Conservation (phyloP, 2,113 vertebrate species). For the Dipodomys ordii region DNA sequence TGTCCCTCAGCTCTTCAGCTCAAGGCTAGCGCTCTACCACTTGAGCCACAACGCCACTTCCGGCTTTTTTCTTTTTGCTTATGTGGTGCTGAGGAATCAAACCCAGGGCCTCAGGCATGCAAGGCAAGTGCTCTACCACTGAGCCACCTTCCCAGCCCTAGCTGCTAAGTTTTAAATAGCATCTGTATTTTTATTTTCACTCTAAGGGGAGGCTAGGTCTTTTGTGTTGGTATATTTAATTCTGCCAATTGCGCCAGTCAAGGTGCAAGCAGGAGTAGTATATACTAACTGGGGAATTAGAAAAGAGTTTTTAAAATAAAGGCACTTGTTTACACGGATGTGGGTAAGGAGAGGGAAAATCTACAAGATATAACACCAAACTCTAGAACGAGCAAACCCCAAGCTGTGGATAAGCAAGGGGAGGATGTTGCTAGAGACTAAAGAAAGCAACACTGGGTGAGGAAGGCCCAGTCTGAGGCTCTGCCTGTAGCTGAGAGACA, state of each 20-base stretch:
- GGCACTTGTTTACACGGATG: conserved; percentile 22
- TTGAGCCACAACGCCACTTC: too few relatives aligned
- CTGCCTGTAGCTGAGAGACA: background rate
- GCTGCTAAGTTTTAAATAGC: conserved; percentile 43
- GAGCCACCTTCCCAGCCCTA: background rate
- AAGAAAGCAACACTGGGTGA: background rate
- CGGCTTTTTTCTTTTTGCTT: too few relatives aligned
- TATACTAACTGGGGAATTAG: conserved; percentile 31
- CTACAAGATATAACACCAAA: background rate
- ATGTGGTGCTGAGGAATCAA: too few relatives aligned
- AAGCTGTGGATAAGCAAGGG: background rate
- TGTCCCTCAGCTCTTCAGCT: too few relatives aligned
- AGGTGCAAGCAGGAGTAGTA: conserved; percentile 28
- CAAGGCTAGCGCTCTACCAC: too few relatives aligned
- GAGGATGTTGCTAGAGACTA: background rate
- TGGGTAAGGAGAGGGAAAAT: background rate
- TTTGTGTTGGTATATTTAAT: conserved; percentile 63
- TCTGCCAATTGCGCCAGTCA: conserved; percentile 14
- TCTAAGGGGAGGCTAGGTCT: background rate
- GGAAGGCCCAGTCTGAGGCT: background rate
- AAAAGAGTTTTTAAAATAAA: conserved; percentile 42
- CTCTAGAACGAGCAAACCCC: background rate
- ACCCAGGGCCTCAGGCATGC: too few relatives aligned
- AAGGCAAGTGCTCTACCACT: too few relatives aligned
- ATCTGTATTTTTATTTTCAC: conserved; percentile 51